A percentile compares a stretch with the other conserved stretches of the same genome.
These are phyloP conservation scores for Mirounga angustirostris DNA, from an alignment of 2,113 vertebrate species.

Conservation along the genomic window DNA sequence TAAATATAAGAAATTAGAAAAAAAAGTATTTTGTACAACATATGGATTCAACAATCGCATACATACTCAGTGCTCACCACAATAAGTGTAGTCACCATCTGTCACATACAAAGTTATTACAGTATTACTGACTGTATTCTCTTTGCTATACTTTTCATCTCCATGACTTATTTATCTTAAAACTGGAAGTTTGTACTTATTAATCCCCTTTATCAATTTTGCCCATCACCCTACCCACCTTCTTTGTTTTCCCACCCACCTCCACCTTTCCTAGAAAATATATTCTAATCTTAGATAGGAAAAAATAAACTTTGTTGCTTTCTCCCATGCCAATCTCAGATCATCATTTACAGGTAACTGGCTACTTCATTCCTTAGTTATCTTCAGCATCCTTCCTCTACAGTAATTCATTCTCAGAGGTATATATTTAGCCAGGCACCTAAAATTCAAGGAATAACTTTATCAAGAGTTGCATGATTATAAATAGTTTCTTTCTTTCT, in stretches of 20 bases:
- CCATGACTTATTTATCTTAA: neutral
- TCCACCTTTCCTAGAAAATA: neutral
- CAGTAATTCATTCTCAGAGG: conserved; percentile 10
- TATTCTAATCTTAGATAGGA: neutral
- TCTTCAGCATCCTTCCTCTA: neutral
- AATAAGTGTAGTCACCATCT: neutral
- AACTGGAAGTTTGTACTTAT: neutral
- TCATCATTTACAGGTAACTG: neutral
- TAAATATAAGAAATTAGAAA: conserved; percentile 70
- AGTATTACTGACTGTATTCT: neutral
- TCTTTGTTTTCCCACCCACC: neutral
- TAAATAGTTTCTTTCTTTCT: neutral
- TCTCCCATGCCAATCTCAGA: neutral
- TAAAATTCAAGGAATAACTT: conserved; percentile 29
- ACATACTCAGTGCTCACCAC: neutral
- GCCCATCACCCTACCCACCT: neutral
- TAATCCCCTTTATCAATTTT: neutral
- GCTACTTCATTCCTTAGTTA: neutral
- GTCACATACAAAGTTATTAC: neutral
- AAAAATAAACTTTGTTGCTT: conserved; percentile 10
- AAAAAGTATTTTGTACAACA: neutral
- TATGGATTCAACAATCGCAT: neutral
- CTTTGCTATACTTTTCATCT: neutral
- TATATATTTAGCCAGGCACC: neutral
- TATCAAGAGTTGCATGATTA: neutral